phyloP scores from a whole-genome alignment of 2,888 invertebrate genomes.

The Perdita meconis region DNA sequence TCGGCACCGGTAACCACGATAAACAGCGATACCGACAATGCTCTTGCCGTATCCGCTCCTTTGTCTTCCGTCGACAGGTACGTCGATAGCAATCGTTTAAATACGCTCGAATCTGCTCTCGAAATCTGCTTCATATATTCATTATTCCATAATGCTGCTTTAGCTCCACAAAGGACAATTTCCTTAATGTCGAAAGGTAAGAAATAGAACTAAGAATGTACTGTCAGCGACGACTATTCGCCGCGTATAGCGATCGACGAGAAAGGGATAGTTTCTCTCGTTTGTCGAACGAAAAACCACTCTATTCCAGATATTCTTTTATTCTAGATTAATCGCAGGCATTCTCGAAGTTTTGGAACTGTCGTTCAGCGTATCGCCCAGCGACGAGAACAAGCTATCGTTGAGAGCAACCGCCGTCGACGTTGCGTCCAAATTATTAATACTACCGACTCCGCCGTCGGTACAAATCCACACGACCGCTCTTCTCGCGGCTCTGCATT shows the following conservation, averaged over 20 bases:
- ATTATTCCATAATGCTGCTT: conserved; percentile 76
- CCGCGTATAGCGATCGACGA: not conserved
- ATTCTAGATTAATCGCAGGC: conserved; percentile 87
- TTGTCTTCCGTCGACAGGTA: conserved; percentile 87
- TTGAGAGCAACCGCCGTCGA: conserved; percentile 87
- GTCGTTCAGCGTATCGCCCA: conserved; percentile 86
- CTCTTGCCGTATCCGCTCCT: conserved; percentile 83
- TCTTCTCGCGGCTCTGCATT: conserved; percentile 92
- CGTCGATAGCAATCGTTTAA: conserved; percentile 40
- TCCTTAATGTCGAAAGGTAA: conserved; percentile 83
- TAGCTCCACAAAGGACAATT: conserved; percentile 82
- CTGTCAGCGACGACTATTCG: conserved; percentile 7
- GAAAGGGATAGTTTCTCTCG: not conserved
- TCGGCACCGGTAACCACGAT: conserved; percentile 79
- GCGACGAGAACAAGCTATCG: conserved; percentile 85
- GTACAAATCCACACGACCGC: conserved; percentile 93
- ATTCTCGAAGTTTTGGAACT: conserved; percentile 91
- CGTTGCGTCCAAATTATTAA: conserved; percentile 88
- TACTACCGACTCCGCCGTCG: conserved; percentile 89
- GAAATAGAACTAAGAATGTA: conserved; percentile 50
- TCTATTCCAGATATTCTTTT: not conserved
- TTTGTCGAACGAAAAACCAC: not conserved
- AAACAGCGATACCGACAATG: conserved; percentile 83
- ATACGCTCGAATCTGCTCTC: too few species aligned
- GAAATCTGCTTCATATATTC: conserved; percentile 27